Conservation (phyloP, 2,797 vertebrate genomes). For the Luscinia luscinia region DNA sequence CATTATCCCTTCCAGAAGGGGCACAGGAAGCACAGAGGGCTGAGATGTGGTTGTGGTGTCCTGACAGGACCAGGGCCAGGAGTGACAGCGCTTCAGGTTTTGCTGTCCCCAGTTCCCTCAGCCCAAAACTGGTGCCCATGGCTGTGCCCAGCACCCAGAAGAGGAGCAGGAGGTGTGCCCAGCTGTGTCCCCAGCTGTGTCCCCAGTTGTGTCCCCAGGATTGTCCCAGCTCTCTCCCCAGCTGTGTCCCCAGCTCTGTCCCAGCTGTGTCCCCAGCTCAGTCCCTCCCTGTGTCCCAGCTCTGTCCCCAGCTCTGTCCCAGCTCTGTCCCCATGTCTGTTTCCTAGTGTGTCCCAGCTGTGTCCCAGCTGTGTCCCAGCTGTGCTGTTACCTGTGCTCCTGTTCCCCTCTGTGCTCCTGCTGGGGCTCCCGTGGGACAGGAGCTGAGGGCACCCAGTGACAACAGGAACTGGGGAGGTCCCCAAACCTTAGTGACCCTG, state of each 20-base stretch:
- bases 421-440: neutral
- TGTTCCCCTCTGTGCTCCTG: neutral
- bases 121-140: neutral
- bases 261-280: neutral
- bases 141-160: neutral
- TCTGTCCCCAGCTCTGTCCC: neutral
- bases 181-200: neutral
- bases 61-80: neutral
- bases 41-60: neutral
- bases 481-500: neutral
- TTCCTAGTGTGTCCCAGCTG: too few relatives aligned
- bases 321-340: neutral
- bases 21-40: neutral
- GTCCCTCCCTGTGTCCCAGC: neutral
- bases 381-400: conserved; percentile 16
- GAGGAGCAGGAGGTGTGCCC: neutral
- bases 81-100: neutral
- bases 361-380: neutral
- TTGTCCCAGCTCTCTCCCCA: neutral
- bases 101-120: neutral
- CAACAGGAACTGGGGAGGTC: neutral
- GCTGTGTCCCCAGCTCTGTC: neutral
- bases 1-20: neutral
- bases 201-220: neutral
- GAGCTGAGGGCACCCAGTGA: neutral